Base-by-base conservation (phyloP, 1,140 invertebrate species). In the Lasioglossum baleicum region DNA sequence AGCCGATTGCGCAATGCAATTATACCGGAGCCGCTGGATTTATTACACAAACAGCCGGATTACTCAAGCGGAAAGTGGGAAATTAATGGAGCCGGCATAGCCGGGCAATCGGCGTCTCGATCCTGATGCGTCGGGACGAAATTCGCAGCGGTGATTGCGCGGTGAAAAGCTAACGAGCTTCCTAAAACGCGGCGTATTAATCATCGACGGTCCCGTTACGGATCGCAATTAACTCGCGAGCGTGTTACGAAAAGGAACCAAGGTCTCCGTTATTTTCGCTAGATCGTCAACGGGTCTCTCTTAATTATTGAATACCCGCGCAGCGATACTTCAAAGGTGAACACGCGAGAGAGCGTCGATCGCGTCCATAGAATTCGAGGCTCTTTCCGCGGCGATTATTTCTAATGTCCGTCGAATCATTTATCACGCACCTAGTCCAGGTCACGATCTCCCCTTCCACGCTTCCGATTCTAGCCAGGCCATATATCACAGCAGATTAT, bases 1-100 rank as follows among this genome's bases (percentile, higher is more conserved):
- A 13, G 35, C 7, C 13, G 56, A 22, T 80, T 83, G 51, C 63
- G 61, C 65, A 53, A 72, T 20, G 48, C n/a, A 48, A 77, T 73
- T 67, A 48, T 56, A 42, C 31, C 40, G 70, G 0, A 26, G 51
- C 64, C 58, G 13, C 13, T 70, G 20, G 61, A 75, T 80, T 67
- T 64, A 40, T 83, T 83, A 61, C 35, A 51, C 13, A 79, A 74
- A 73, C 31, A 22, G 15, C 11, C 31, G 61, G 61, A 83, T 83
- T 83, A 67, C 56, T 17, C 78, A 80, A 58, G 22, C 65, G 66
- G 63, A 63, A 80, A 84, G 83, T 63, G 73, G 79, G 67, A 60
- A 72, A 80, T 75, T 70, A 83, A 79, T 79, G 69, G 31, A 73
- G 42, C 69, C n/a, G 26, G 26, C 26, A 26, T 26, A 56, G 26